Base-by-base conservation (phyloP, 2,113 vertebrate species). In the Lontra canadensis region DNA sequence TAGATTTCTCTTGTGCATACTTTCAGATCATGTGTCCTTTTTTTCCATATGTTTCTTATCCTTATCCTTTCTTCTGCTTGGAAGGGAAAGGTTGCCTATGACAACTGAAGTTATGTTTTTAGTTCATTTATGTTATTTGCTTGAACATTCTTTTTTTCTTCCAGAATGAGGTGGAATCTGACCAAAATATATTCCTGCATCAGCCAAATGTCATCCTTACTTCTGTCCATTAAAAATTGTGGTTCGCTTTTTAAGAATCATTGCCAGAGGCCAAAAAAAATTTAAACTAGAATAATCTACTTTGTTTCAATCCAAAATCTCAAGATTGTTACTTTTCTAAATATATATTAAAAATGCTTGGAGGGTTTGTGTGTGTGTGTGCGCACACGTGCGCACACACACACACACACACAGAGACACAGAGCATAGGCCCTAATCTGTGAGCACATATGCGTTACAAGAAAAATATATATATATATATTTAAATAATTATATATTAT, bases 1-100 rank as follows among this genome's bases (percentile, higher is more conserved):
- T 94, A 83, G 83, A 88, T 97, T 97, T 97, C 97, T 98, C 94
- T 95, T 95, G 95, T 98, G 98, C 31, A 49, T 98, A 44, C 39
- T 98, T 98, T 89, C 93, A 97, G 85, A 65, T 96, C 93, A 61
- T 88, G 14, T 95, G 74, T 98, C 96, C 94, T 95, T 95, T 97
- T 78, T 71, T 76, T 63, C 92, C 96, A 97, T 96, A 69, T 98
- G 98, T 98, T 99, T 98, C 94, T 97, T 93, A 98, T 98, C 95
- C 90, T 80, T 83, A 65, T 90, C 26, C 88, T 95, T 95, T 73
- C 61, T 63, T 96, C 93, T 61, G 67, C 95, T 92, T 90, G 90
- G 97, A 98, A 98, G 61, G 80, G 95, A 96, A 97, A 96, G 4
- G 78, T 97, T 98, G 79, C 63, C 89, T 91, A 17, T 97, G 91